Conservation (phyloP, 1,140 invertebrate species). For the Papilio machaon region DNA sequence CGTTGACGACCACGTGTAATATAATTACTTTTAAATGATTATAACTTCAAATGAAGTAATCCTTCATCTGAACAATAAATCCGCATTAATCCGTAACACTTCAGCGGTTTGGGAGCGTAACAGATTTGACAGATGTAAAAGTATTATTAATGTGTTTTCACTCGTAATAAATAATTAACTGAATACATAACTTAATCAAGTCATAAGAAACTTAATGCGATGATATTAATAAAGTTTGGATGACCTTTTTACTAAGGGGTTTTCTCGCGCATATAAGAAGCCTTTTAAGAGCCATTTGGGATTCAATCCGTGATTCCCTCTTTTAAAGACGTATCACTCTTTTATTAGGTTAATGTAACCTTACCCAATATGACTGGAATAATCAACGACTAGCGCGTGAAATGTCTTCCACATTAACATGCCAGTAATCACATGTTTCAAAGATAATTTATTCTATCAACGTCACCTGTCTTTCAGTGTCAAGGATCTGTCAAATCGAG, state of each 20-base stretch:
- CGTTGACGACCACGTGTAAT: conserved; percentile 26
- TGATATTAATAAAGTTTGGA: background rate
- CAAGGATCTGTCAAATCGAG: conserved; percentile 9
- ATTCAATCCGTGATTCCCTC: background rate
- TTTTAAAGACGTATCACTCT: background rate
- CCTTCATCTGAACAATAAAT: background rate
- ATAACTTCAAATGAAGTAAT: conserved; percentile 3
- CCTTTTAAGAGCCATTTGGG: background rate
- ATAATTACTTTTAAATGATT: conserved; percentile 6
- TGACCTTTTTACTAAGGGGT: background rate
- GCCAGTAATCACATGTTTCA: conserved; percentile 5
- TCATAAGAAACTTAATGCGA: background rate
- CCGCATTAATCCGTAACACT: background rate
- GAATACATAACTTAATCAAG: too few species aligned
- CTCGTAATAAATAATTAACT: background rate
- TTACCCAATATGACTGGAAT: background rate
- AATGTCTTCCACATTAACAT: conserved; percentile 1
- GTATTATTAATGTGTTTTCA: background rate
- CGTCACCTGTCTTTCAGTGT: conserved; percentile 3
- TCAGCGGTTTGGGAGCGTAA: background rate
- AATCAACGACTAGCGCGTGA: conserved; percentile 5
- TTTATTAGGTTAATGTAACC: background rate
- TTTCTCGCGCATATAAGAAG: background rate
- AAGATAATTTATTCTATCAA: conserved; percentile 19
- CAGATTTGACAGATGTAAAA: background rate